Evolutionary conservation across 2,888 invertebrate genomes (phyloP).

Genomic region (Resseliella maxima): DNA sequence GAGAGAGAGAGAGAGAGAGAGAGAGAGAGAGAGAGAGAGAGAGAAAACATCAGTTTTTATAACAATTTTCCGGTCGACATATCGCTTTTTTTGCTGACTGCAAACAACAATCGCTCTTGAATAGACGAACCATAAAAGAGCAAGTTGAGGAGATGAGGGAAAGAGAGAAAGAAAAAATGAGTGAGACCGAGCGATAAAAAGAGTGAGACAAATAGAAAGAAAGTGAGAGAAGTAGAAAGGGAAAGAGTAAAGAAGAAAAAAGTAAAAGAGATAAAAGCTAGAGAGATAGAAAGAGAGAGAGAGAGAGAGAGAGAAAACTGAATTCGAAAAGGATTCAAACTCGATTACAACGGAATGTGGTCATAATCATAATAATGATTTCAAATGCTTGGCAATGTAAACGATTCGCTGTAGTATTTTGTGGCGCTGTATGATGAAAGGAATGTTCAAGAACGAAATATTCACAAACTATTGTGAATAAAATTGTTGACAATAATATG

Average conservation of each 20-base stretch:
- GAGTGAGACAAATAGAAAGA: no score
- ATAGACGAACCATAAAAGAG: neutral
- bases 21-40: no score
- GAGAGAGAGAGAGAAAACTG: neutral
- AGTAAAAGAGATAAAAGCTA: neutral
- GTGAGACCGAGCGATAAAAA: neutral
- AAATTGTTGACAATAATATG: no score
- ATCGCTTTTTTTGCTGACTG: neutral
- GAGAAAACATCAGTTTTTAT: no score
- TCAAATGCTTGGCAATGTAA: neutral
- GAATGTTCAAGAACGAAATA: no score
- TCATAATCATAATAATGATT: neutral
- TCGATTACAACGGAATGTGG: conserved; percentile 5
- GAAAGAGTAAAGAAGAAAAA: neutral
- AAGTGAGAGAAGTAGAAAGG: no score
- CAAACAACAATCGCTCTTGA: no score
- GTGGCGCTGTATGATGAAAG: neutral
- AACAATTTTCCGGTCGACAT: neutral
- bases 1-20: no score
- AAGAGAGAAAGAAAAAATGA: neutral
- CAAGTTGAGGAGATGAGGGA: neutral
- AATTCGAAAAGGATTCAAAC: neutral
- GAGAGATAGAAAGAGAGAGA: neutral
- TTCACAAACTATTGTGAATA: no score
- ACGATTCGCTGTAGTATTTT: neutral